These are phyloP conservation scores for Pocillopora grandis DNA, from an alignment of 92 coral and sea anemone genomes.

Conservation along the genomic window DNA sequence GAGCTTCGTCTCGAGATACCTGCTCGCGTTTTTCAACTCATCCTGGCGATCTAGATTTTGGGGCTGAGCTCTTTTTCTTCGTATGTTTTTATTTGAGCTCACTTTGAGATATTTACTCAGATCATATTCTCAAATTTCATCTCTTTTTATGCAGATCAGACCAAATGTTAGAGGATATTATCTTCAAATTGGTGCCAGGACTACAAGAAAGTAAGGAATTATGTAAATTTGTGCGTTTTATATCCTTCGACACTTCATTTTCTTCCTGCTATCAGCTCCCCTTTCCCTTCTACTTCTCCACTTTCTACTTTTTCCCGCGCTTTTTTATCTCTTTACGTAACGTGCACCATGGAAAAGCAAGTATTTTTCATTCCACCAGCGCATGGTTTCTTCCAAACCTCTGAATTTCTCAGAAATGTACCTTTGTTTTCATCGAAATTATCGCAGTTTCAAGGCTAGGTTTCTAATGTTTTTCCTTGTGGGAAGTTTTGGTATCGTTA, in stretches of 20 bases:
- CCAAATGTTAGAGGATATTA: conserved; percentile 78
- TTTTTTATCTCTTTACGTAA: not conserved
- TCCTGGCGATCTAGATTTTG: not conserved
- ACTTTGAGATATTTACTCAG: not conserved
- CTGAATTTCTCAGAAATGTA: not conserved
- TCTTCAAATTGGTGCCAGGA: conserved; percentile 81
- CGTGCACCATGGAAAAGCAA: not conserved
- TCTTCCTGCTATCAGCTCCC: not conserved
- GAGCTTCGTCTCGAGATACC: not conserved
- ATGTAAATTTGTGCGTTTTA: no score
- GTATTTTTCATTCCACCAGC: not conserved
- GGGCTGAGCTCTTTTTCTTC: not conserved
- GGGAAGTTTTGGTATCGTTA: not conserved
- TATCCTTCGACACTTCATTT: not conserved
- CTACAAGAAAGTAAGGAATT: conserved; percentile 74
- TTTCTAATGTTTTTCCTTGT: not conserved
- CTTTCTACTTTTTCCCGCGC: not conserved
- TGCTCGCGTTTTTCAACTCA: not conserved
- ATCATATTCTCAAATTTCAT: not conserved
- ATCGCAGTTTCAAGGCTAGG: not conserved
- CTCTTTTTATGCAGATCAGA: conserved; percentile 57
- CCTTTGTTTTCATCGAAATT: not conserved
- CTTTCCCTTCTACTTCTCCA: not conserved
- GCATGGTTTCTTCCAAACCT: not conserved
- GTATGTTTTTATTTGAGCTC: not conserved